Conservation (phyloP, 2,888 invertebrate genomes). For the Cheilosia impressa region DNA sequence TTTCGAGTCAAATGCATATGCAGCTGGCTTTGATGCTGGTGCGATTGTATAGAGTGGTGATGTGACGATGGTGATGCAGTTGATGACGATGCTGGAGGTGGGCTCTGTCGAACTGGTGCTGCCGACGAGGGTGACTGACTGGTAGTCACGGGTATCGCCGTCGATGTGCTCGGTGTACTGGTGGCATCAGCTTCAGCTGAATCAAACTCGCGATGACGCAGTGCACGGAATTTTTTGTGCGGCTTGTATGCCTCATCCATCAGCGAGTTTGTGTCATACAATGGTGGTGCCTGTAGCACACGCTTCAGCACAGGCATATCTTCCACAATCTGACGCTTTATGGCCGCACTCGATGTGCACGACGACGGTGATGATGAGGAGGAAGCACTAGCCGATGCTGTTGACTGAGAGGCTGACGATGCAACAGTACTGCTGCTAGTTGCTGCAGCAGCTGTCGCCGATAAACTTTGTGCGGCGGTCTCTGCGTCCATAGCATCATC, state of each 20-base stretch:
- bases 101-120: slow-evolving; percentile 75
- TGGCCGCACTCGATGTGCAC: slow-evolving; percentile 76
- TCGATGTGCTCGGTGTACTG: slow-evolving; percentile 77
- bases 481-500: slow-evolving; percentile 89
- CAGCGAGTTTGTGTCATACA: slow-evolving; percentile 94
- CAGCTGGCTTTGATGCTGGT: slow-evolving; percentile 81
- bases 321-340: slow-evolving; percentile 87
- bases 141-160: slow-evolving; percentile 51
- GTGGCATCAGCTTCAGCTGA: slow-evolving; percentile 87
- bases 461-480: slow-evolving; percentile 81
- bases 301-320: slow-evolving; percentile 97
- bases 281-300: slow-evolving; percentile 95
- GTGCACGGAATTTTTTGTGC: slow-evolving; percentile 96
- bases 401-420: slow-evolving; percentile 75
- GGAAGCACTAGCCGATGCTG: slow-evolving; percentile 72
- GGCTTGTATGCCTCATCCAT: slow-evolving; percentile 98
- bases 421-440: slow-evolving; percentile 63
- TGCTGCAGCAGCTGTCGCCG: slow-evolving; percentile 71
- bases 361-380: slow-evolving; percentile 76
- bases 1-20: slow-evolving; percentile 86
- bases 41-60: slow-evolving; percentile 74
- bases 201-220: slow-evolving; percentile 91
- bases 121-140: slow-evolving; percentile 55
- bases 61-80: slow-evolving; percentile 70
- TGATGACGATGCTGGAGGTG: slow-evolving; percentile 77